Evolutionary conservation across 2,797 vertebrate species (phyloP), one percentile per base, ranked within the genome.

Genomic region (Eptatretus atami): DNA sequence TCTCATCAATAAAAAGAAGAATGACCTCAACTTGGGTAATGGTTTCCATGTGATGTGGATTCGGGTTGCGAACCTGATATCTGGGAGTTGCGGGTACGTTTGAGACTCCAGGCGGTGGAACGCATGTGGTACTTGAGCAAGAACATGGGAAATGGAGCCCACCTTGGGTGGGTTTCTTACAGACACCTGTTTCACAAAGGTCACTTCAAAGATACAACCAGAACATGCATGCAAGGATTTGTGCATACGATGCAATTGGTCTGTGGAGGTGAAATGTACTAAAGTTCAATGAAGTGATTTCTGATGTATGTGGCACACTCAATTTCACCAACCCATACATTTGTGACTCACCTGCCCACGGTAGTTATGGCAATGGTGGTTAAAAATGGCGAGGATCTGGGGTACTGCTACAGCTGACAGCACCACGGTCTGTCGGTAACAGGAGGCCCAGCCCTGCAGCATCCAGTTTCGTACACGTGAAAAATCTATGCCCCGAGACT

Each of bases 381-480:
- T 81, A 69, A 92, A 77, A 73, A 96, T 70, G 53, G 78, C 85
- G 73, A 83, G 92, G 71, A 98, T 81, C 72, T 88, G 86, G 0
- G 92, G 83, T 53, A 95, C 77, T 69, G 82, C 85, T 65, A 94
- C 72, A 53, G 80, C 78, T 10, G 86, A 84, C 68, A 98, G 90
- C 63, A 96, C 74, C 71, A 98, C 73, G 0, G 85, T 94, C 76
- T 98, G 86, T 15, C 90, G 79, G 73, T 87, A 96, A 71, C 80
- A 77, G 70, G 67, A 75, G 64, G 82, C 74, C 83, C 83, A 90
- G 73, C 82, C 86, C 70, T 82, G 87, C 66, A 96, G 79, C 71
- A 73, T 87, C 82, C 78, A 84, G 81, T 92, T 83, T 61, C 92
- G 77, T 63, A 96, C 90, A 6, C 86, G 78, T 67, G 88, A 94